Base-by-base conservation (phyloP, 2,888 invertebrate genomes). In the Mantis religiosa region DNA sequence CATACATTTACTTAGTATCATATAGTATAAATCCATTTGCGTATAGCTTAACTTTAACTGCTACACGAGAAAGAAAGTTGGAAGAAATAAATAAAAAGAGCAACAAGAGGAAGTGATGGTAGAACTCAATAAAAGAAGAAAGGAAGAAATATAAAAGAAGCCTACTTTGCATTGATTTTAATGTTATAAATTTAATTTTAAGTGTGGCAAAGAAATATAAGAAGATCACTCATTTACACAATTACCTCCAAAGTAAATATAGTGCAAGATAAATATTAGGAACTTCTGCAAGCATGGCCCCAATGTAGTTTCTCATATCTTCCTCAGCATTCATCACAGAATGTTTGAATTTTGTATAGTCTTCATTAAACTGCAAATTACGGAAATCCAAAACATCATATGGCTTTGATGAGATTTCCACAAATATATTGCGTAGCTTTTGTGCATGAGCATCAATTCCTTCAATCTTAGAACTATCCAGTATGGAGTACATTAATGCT, bases 371-470 rank as follows among this genome's bases (percentile, higher is more conserved):
- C 91, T 95, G 95, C 0, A 93, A 92, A 91, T 95, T 95, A 91
- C 97, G 95, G 92, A 97, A 97, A 92, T 98, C 96, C 83, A 98
- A 93, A 0, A 97, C 96, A 92, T 98, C 97, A 91, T 98, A 97
- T 0, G 95, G 94, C 92, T 97, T 96, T 2, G 95, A 93, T 8
- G 96, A 95, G 87, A 98, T 96, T 30, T 94, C 94, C 89, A 95
- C 94, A 90, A 96, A 96, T 7, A 96, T 94, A 82, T 94, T 94
- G 85, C 95, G 95, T 91, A 98, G 97, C 91, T 95, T 96, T 4
- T 94, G 92, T 0, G 96, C 95, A 92, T 95, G 96, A 88, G 94
- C 95, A 91, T 97, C 97, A 91, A 98, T 96, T 1, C 97, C 97
- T 93, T 97, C 97, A 85, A 98, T 95, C 25, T 95, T 95, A 15